These are phyloP conservation scores for Stegana nigrithorax DNA, from an alignment of 2,888 invertebrate genomes.

Conservation along the genomic window DNA sequence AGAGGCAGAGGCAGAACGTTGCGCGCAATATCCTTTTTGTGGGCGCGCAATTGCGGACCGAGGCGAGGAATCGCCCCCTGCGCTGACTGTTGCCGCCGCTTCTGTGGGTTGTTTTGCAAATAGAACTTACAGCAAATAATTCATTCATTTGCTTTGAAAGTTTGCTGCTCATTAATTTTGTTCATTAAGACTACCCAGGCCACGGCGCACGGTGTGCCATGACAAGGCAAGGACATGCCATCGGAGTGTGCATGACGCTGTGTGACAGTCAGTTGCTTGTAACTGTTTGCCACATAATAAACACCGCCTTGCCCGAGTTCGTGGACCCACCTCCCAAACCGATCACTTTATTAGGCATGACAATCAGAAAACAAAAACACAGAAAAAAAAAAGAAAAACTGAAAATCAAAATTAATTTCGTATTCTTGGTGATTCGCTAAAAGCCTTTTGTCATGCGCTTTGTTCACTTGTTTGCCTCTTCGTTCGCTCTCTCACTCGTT, in stretches of 20 bases:
- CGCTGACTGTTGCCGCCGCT: neutral
- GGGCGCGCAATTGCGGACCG: too few relatives aligned
- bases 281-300: neutral
- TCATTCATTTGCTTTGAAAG: constrained; percentile 13
- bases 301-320: neutral
- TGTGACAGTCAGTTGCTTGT: constrained; percentile 1
- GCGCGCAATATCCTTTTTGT: too few relatives aligned
- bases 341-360: constrained; percentile 9
- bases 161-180: constrained; percentile 16
- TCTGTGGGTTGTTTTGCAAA: neutral
- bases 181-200: neutral
- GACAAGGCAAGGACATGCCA: neutral
- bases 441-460: neutral
- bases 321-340: neutral
- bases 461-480: neutral
- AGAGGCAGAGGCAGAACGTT: too few relatives aligned
- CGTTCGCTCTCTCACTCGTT: neutral
- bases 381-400: too few relatives aligned
- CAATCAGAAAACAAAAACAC: too few relatives aligned
- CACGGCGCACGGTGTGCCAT: neutral
- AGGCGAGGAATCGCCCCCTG: too few relatives aligned
- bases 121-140: constrained; percentile 6
- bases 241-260: neutral
- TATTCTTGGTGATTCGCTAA: neutral
- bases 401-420: constrained; percentile 10